Percentiles rank a stretch among this genome's conserved stretches.
Conservation (phyloP, 2,797 vertebrate species). For the Menidia menidia region DNA sequence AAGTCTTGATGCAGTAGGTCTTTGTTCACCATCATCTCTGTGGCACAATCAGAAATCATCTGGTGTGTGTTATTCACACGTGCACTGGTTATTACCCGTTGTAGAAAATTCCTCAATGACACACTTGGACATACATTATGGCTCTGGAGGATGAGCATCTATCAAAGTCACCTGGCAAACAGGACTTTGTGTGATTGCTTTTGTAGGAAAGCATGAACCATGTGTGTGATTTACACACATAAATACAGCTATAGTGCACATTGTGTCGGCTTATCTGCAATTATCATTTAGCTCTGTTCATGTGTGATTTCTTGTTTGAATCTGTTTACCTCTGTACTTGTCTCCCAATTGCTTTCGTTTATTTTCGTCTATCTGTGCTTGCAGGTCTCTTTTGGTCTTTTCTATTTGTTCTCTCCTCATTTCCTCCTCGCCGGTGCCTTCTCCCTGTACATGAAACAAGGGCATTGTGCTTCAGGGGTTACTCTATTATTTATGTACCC, state of each 20-base stretch:
- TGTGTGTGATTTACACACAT: constrained; percentile 55
- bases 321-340: constrained; percentile 74
- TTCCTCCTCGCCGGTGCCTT: constrained; percentile 59
- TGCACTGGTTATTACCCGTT: constrained; percentile 30
- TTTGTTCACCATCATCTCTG: constrained; percentile 64
- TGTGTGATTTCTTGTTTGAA: constrained; percentile 20
- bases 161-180: constrained; percentile 70
- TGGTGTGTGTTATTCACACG: constrained; percentile 43
- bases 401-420: constrained; percentile 72
- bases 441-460: constrained; percentile 69
- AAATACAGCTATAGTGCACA: constrained; percentile 18
- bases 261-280: constrained; percentile 41
- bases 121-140: constrained; percentile 50
- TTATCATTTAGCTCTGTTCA: constrained; percentile 8
- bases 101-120: constrained; percentile 31
- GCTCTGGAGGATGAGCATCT: constrained; percentile 60
- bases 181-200: constrained; percentile 66
- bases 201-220: constrained; percentile 64
- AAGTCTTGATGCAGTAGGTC: constrained; percentile 69
- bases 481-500: constrained; percentile 5
- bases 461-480: constrained; percentile 4
- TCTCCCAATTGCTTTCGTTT: constrained; percentile 56
- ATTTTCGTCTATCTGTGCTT: constrained; percentile 70
- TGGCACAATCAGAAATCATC: constrained; percentile 38
- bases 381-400: constrained; percentile 64